Base-by-base conservation (phyloP, 2,888 invertebrate genomes). In the Thecophora atra region DNA sequence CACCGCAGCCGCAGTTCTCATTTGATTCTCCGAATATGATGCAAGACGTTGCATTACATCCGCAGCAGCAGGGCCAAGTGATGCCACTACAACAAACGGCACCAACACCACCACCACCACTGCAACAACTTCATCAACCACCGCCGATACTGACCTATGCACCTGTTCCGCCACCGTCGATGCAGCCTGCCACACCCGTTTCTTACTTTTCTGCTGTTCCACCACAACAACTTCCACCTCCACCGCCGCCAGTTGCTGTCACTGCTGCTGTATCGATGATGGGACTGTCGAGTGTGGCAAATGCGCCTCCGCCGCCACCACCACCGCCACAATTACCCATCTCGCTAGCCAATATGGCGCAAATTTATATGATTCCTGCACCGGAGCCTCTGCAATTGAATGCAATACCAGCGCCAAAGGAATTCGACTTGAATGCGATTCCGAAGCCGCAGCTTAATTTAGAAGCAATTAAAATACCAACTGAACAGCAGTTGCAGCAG, bases 361-460 rank as follows among this genome's bases (percentile, higher is more conserved):
- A 85, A 26, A 79, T 87, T 11, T 87, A 86, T 76, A 85, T 86
- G 79, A 87, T 88, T 76, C 87, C 88, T 56, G 85, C 87, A 72
- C 89, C 89, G 8, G 88, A 91, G 76, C 88, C 90, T 1, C 86
- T 91, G 81, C 91, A 90, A 79, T 87, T 90, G 19, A 90, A 90
- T 79, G 89, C 89, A 74, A 90, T 91, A 79, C 90, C 91, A 26
- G 89, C 90, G 2, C 90, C 91, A 0, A 88, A 88, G 79, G 89
- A 90, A 4, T 87, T 90, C 65, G 89, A 90, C 75, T 80, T 90
- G 65, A 90, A 88, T 78, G 89, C 90, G 76, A 90, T 90, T 74
- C 89, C 90, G 8, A 90, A 90, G 77, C 89, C 90, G 0, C 89
- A 90, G 73, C 75, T 86, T 77, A 90, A 91, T 63, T 82, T 90